These are phyloP conservation scores for Acanthornis magna DNA, from an alignment of 2,797 vertebrate genomes.

Conservation along the genomic window DNA sequence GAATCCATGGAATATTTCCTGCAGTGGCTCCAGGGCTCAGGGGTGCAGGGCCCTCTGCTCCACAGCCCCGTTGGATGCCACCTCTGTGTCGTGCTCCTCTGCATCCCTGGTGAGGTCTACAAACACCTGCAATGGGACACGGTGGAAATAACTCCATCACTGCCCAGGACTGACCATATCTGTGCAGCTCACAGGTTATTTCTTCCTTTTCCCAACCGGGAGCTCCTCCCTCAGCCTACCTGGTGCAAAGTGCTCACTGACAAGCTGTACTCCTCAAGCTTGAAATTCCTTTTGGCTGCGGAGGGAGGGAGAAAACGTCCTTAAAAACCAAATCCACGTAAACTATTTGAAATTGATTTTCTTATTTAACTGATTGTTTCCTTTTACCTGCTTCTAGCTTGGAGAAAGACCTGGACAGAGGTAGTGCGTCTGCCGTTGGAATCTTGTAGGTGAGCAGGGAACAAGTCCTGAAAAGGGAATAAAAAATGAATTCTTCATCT, in stretches of 20 bases:
- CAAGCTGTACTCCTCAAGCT: constrained; percentile 87
- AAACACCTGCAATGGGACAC: constrained; percentile 72
- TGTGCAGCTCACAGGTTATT: background rate
- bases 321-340: background rate
- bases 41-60: constrained; percentile 77
- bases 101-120: constrained; percentile 84
- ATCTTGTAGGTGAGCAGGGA: constrained; percentile 87
- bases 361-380: background rate
- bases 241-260: constrained; percentile 86
- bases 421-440: constrained; percentile 82
- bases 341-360: background rate
- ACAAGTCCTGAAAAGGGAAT: constrained; percentile 73
- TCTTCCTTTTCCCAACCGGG: background rate
- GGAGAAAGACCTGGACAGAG: constrained; percentile 83
- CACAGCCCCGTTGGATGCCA: constrained; percentile 73
- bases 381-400: constrained; percentile 84
- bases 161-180: background rate
- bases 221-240: constrained; percentile 57
- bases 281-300: constrained; percentile 81
- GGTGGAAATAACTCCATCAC: fast-evolving
- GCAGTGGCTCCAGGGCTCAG: constrained; percentile 45
- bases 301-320: background rate
- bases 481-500: background rate
- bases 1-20: background rate
- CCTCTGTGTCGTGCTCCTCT: constrained; percentile 79